Evolutionary conservation across 1,140 invertebrate species (phyloP).

Genomic region (Cyclina sinensis): DNA sequence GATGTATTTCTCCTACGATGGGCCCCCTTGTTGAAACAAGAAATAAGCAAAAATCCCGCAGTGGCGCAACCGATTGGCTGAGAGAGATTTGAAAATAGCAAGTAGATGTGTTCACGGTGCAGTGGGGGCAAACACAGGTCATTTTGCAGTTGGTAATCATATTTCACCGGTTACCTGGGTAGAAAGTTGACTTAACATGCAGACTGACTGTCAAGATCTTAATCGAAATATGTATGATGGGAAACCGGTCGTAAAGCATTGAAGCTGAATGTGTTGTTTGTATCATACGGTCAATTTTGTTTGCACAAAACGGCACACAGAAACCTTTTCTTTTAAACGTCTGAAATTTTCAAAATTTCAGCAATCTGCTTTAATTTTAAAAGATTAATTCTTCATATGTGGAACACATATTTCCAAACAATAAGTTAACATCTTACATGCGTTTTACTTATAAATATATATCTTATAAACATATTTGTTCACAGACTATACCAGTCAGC

Average conservation of each 20-base stretch:
- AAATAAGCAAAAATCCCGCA: not conserved
- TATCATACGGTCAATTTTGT: not conserved
- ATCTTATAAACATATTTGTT: too few relatives aligned
- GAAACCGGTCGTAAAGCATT: not conserved
- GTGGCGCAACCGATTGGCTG: constrained; percentile 40
- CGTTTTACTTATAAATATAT: too few relatives aligned
- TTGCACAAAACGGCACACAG: too few relatives aligned
- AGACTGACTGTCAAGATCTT: constrained; percentile 14
- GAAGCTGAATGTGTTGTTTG: not conserved
- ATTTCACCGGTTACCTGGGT: constrained; percentile 38
- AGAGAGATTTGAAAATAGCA: constrained; percentile 9
- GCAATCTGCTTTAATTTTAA: too few relatives aligned
- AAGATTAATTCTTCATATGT: too few relatives aligned
- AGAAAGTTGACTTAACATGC: constrained; percentile 39
- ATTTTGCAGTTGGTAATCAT: constrained; percentile 42
- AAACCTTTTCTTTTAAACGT: too few relatives aligned
- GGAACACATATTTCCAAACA: too few relatives aligned
- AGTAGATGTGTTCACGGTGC: constrained; percentile 22
- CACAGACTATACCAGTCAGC: too few relatives aligned
- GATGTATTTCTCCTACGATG: not conserved
- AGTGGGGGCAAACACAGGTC: constrained; percentile 25
- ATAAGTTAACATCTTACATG: too few relatives aligned
- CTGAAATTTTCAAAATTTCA: too few relatives aligned
- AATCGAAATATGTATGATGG: constrained; percentile 10
- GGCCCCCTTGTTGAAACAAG: not conserved